A percentile compares a stretch with the other conserved stretches of the same genome.
phyloP scores from a whole-genome alignment of 2,888 invertebrate genomes.

The Lepidonotus clava region DNA sequence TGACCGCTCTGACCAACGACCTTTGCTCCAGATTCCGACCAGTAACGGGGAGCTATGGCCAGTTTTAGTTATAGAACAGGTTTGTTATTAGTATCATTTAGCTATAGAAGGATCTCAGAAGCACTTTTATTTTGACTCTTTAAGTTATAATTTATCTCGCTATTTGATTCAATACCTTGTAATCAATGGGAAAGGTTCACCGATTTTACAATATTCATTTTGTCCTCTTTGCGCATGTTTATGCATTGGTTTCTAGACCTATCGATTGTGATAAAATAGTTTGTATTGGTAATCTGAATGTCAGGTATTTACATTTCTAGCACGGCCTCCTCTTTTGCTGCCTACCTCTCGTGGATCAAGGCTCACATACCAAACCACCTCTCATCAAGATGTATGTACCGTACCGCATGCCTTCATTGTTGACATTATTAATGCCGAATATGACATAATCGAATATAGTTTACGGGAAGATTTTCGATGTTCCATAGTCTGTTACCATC shows the following conservation, averaged over 20 bases:
- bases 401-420: too few relatives aligned
- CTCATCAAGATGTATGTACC: constrained; percentile 68
- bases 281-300: too few relatives aligned
- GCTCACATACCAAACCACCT: constrained; percentile 64
- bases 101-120: too few relatives aligned
- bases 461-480: background rate
- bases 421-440: background rate
- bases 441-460: background rate
- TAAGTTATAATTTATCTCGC: too few relatives aligned
- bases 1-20: constrained; percentile 70
- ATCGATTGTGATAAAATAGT: too few relatives aligned
- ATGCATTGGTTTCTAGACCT: too few relatives aligned
- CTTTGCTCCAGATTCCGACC: constrained; percentile 71
- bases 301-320: constrained; percentile 66
- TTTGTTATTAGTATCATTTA: constrained; percentile 57
- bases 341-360: constrained; percentile 69
- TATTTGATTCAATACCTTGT: too few relatives aligned
- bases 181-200: too few relatives aligned
- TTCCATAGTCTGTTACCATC: background rate
- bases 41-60: constrained; percentile 72
- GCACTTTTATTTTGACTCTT: too few relatives aligned
- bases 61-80: constrained; percentile 74
- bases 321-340: constrained; percentile 70
- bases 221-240: too few relatives aligned
- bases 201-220: too few relatives aligned